Conservation (phyloP, 2,888 invertebrate genomes). For the Rhamnusium bicolor region DNA sequence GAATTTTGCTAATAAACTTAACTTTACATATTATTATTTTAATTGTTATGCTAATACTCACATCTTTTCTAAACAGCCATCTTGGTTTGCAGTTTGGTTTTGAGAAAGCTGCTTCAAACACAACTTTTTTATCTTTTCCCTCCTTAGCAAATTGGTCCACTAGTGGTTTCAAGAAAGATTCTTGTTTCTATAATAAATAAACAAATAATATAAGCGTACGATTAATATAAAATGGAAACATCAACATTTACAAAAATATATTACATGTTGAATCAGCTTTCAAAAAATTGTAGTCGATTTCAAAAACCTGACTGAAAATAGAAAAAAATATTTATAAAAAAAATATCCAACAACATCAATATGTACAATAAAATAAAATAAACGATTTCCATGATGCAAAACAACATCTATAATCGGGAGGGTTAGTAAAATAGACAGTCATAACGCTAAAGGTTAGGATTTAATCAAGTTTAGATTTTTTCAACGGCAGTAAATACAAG, state of each 20-base stretch:
- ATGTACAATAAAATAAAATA: slow-evolving; percentile 52
- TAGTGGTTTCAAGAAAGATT: slow-evolving; percentile 93
- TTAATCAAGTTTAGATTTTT: slow-evolving; percentile 38
- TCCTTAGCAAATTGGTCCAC: slow-evolving; percentile 95
- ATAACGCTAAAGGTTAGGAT: slow-evolving; percentile 37
- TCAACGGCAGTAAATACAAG: slow-evolving; percentile 17
- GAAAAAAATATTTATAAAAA: slow-evolving; percentile 48
- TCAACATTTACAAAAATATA: slow-evolving; percentile 52
- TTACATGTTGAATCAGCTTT: slow-evolving; percentile 56
- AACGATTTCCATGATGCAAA: slow-evolving; percentile 60
- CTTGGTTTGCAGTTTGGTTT: slow-evolving; percentile 96
- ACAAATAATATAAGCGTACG: slow-evolving; percentile 32
- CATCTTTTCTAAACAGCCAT: slow-evolving; percentile 94
- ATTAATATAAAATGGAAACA: slow-evolving; percentile 41
- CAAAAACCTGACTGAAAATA: slow-evolving; percentile 63
- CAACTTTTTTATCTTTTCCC: slow-evolving; percentile 96
- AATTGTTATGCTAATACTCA: slow-evolving; percentile 73
- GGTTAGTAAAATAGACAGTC: slow-evolving; percentile 31
- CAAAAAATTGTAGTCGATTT: slow-evolving; percentile 62
- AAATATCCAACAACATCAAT: slow-evolving; percentile 53
- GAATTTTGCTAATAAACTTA: too few species aligned
- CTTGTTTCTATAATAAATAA: slow-evolving; percentile 83
- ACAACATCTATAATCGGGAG: slow-evolving; percentile 61
- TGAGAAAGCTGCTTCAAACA: slow-evolving; percentile 95
- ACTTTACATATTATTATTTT: too few species aligned